Base-by-base conservation (phyloP, 1,140 invertebrate genomes). In the Neoseiulus cucumeris region DNA sequence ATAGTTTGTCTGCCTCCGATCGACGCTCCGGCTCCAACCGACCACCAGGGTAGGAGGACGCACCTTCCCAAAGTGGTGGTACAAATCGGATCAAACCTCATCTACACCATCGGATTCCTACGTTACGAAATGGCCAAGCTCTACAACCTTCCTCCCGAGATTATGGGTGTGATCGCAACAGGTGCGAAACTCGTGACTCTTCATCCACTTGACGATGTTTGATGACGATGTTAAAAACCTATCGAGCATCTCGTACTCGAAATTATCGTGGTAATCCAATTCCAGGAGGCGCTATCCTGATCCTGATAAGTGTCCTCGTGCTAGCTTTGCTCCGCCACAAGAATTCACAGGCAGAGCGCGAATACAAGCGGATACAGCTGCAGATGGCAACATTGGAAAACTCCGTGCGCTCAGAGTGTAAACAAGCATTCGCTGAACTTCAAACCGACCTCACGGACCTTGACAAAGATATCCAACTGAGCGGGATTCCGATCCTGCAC, bases 401-500 rank as follows among this genome's bases (percentile, higher is more conserved):
- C 73, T 96, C 95, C 75, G 93, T 98, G 0, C 81, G 94, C 59
- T 87, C 91, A 70, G 95, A 98, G 76, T 98, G 94, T 74, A 97
- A 97, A 78, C 88, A 94, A 80, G 95, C 94, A 5, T 98, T 98
- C 82, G 94, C 94, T n/a, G 95, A 98, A 77, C 79, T 99, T 18
- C 95, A 98, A 79, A 98, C 95, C 1, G 94, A 98, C 76, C 96
- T 99, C 87, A 93, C 91, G 51, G 94, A 98, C 76, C 79, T 98
- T 70, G 95, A 90, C 39, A 91, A 89, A 30, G 91, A 97, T 79
- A 79, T 97, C 66, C 89, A 93, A 76, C 91, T 88, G 68, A 87
- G 89, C 7, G 93, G 93, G 1, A 96, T 98, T 71, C 93, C 94
- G 1, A 93, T 90, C 5, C 78, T 95, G 45, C 91, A 96, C 77